phyloP scores from a whole-genome alignment of 2,113 vertebrate species.

The Hippoglossus stenolepis region DNA sequence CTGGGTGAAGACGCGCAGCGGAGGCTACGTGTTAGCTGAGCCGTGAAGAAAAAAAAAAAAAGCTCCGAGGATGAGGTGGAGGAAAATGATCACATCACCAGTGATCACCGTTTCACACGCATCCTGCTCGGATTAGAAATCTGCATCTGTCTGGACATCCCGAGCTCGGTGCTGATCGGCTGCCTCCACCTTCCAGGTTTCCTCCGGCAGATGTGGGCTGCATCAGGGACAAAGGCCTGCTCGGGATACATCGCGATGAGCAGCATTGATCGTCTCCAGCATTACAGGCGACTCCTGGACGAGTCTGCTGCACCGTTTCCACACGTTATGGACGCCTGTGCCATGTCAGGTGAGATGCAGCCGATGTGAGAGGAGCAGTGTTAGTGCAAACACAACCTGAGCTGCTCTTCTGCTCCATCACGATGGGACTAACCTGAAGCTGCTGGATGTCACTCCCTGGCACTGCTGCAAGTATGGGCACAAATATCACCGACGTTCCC shows the following conservation, averaged over 20 bases:
- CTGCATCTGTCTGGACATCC: slow-evolving; percentile 24
- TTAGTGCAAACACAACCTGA: not conserved
- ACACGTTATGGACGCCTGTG: slow-evolving; percentile 18
- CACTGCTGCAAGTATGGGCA: slow-evolving; percentile 21
- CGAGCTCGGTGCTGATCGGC: slow-evolving; percentile 11
- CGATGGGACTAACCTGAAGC: slow-evolving; percentile 52
- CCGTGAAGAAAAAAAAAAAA: slow-evolving; percentile 48
- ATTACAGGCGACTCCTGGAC: not conserved
- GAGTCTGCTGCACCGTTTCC: slow-evolving; percentile 11
- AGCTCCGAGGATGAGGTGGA: slow-evolving; percentile 39
- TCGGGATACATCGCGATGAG: slow-evolving; percentile 23
- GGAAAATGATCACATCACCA: not conserved
- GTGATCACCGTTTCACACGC: not conserved
- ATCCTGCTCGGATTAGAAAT: not conserved
- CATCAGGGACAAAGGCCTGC: slow-evolving; percentile 43
- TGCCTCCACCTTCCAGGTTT: not conserved
- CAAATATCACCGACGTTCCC: slow-evolving; percentile 70
- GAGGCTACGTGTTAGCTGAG: slow-evolving; percentile 58
- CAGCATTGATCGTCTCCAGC: slow-evolving; percentile 12
- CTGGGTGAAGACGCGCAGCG: slow-evolving; percentile 74
- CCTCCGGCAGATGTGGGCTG: slow-evolving; percentile 60
- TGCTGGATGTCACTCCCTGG: slow-evolving; percentile 48
- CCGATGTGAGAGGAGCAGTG: not conserved
- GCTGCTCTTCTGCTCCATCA: slow-evolving; percentile 29
- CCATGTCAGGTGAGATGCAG: slow-evolving; percentile 25